These are phyloP conservation scores for Psix sp. DNA, from an alignment of 1,140 invertebrate genomes.

Conservation along the genomic window DNA sequence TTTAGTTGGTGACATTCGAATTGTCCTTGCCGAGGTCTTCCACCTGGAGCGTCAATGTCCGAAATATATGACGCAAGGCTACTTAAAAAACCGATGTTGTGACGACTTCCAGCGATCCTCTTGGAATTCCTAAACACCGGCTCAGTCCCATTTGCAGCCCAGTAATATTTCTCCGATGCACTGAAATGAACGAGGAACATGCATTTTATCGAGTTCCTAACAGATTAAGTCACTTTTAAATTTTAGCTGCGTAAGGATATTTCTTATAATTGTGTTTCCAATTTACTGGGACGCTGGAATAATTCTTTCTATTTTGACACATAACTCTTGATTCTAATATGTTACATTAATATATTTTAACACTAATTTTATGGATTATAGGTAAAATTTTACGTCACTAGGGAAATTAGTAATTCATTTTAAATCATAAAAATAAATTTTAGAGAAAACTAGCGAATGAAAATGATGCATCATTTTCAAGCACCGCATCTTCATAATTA, in stretches of 20 bases:
- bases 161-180: no score
- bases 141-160: constrained; percentile 8
- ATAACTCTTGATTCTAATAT: no score
- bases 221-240: constrained; percentile 54
- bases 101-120: constrained; percentile 36
- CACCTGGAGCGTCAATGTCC: constrained; percentile 70
- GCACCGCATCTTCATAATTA: no score
- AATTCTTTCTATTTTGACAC: no score
- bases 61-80: constrained; percentile 73
- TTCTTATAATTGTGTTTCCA: constrained; percentile 23
- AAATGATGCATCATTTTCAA: no score
- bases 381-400: no score
- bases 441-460: no score
- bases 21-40: constrained; percentile 74
- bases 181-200: constrained; percentile 32
- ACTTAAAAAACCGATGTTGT: constrained; percentile 50
- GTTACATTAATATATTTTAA: no score
- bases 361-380: no score
- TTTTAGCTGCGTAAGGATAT: constrained; percentile 26
- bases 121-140: constrained; percentile 57
- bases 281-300: no score
- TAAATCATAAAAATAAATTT: no score
- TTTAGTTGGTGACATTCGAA: constrained; percentile 25
- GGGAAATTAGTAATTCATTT: no score
- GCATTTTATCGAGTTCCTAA: constrained; percentile 43